Percentiles rank a stretch among this genome's conserved stretches.
These are phyloP conservation scores for Pangasius sanitwongsei DNA, from an alignment of 2,797 vertebrate species.

Conservation along the genomic window DNA sequence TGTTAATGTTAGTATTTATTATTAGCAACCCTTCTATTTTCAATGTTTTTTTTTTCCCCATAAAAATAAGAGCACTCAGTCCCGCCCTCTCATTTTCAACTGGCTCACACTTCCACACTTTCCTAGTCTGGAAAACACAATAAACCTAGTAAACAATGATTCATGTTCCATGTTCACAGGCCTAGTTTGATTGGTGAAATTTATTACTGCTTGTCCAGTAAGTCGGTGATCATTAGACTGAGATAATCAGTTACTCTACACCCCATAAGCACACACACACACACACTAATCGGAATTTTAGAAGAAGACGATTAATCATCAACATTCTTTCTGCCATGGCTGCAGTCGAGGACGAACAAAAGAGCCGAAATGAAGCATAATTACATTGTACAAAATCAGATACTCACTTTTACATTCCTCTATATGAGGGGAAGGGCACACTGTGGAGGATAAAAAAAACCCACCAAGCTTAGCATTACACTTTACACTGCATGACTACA, in stretches of 20 bases:
- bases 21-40: too few relatives aligned
- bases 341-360: background rate
- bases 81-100: background rate
- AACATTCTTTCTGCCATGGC: background rate
- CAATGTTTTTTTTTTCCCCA: rapidly evolving
- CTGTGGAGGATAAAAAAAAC: slow-evolving; percentile 6
- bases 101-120: background rate
- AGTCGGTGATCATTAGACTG: background rate
- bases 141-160: background rate
- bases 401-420: slow-evolving; percentile 43
- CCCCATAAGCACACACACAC: background rate
- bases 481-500: background rate
- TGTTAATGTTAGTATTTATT: background rate
- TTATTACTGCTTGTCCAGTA: background rate
- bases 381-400: background rate
- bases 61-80: background rate
- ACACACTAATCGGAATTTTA: background rate
- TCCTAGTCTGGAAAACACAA: background rate
- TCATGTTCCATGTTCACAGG: background rate
- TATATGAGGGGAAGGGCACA: background rate
- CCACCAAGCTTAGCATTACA: background rate
- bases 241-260: background rate
- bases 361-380: background rate
- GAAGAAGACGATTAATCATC: background rate
- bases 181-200: background rate